Base-by-base conservation (phyloP, 2,888 invertebrate genomes). In the Lithophane leautieri region DNA sequence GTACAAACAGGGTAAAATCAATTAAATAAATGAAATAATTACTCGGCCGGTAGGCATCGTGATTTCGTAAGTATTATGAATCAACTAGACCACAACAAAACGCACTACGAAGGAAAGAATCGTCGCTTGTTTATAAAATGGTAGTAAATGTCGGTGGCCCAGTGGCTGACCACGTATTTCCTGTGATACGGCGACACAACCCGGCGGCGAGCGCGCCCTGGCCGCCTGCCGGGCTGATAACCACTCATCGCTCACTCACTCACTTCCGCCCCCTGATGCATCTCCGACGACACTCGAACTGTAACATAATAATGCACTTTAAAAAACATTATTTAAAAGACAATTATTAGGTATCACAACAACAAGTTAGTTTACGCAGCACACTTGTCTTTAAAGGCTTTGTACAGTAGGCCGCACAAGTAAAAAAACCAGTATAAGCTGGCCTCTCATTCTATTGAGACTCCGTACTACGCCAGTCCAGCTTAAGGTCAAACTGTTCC, bases 111-210 rank as follows among this genome's bases (percentile, higher is more conserved):
- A 79, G 73, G 72, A 84, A 83, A 78, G 81, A 78, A 76, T 78
- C 69, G 72, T 70, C 78, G 83, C 81, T 87, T 90, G 89, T 89
- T 89, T 88, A 86, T 83, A 78, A 81, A 85, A 89, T 88, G 89
- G 89, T 88, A 88, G 88, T 89, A 89, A 89, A 87, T 84, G 89
- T 82, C 86, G 82, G 87, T 87, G 88, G 90, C 83, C 85, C 63
- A 78, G 81, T 76, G 70, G 52, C 86, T 91, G 92, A 93, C 93
- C 93, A 91, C 85, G 19, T 67, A 89, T 89, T 93, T 95, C 95
- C 95, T 94, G 95, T 87, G 95, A 94, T 94, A 95, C 86, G 62
- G 71, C 56, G 69, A 44, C 60, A 47, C 68, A 60, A 58, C 58
- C 69, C 25, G 50, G 50, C 42, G 42, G 9, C 42, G 42, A 1